Conservation (phyloP, 2,797 vertebrate genomes). For the Darevskia nairensis region DNA sequence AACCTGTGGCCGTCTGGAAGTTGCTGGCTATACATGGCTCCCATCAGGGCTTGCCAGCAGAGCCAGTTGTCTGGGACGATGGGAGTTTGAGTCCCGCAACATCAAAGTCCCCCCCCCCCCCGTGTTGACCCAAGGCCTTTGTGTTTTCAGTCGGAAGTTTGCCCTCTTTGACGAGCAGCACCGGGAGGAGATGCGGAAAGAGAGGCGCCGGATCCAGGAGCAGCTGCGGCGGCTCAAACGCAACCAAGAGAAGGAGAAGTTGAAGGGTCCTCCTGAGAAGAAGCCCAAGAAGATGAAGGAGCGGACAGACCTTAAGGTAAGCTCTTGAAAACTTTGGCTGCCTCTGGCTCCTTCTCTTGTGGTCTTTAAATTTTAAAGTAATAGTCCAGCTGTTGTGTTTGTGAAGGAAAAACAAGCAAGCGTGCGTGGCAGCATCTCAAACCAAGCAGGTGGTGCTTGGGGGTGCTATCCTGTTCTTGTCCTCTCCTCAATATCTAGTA, state of each 20-base stretch:
- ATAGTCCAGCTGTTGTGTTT: no score
- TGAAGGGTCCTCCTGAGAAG: constrained; percentile 97
- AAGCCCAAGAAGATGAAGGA: constrained; percentile 98
- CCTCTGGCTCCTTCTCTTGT: no score
- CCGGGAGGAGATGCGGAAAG: constrained; percentile 98
- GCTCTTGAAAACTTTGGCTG: neutral
- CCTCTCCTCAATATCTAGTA: no score
- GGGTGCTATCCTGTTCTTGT: neutral
- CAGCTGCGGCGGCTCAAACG: constrained; percentile 93
- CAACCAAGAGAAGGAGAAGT: constrained; percentile 97
- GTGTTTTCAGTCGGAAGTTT: constrained; percentile 89
- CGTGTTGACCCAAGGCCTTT: neutral
- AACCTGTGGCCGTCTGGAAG: no score
- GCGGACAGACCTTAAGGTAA: constrained; percentile 96
- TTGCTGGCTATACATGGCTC: no score
- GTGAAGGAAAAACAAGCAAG: neutral
- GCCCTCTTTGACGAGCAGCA: constrained; percentile 97
- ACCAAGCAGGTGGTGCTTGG: neutral
- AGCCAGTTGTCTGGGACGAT: neutral
- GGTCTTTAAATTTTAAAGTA: no score
- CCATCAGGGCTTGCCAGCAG: neutral
- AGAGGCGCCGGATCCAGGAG: constrained; percentile 94
- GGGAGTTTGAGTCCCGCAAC: no score
- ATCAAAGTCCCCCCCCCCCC: no score
- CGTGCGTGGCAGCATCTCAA: no score